Evolutionary conservation across 2,888 invertebrate species (phyloP).

Genomic region (Aphrophora alni): DNA sequence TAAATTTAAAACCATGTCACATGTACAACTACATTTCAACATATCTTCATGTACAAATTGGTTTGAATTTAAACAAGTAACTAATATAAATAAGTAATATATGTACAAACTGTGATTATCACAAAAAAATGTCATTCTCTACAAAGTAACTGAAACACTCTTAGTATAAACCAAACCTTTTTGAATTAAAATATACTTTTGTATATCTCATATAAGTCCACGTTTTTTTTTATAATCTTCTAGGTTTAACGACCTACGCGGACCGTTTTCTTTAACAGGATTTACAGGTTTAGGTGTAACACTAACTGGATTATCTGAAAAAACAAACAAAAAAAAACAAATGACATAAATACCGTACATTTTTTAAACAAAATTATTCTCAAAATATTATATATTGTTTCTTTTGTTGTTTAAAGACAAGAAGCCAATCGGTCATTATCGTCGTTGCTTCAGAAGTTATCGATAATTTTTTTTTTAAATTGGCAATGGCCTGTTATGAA

Average conservation of each 20-base stretch:
- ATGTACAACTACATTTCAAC: no score
- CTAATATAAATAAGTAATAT: neutral
- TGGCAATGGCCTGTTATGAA: no score
- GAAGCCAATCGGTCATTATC: no score
- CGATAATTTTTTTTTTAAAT: no score
- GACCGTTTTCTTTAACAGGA: slow-evolving; percentile 78
- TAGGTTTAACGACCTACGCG: slow-evolving; percentile 83
- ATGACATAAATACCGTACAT: no score
- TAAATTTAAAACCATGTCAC: no score
- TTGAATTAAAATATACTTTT: neutral
- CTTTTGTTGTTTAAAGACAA: no score
- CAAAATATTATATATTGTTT: no score
- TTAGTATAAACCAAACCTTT: neutral
- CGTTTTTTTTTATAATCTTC: slow-evolving; percentile 94
- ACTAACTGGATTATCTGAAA: slow-evolving; percentile 72
- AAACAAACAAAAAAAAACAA: slow-evolving; percentile 51
- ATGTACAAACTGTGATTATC: neutral
- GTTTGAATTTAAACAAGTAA: neutral
- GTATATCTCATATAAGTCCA: slow-evolving; percentile 74
- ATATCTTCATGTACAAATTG: neutral
- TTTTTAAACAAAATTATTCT: no score
- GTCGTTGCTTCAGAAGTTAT: no score
- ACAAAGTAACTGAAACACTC: neutral
- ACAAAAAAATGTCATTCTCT: neutral
- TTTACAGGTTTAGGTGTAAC: slow-evolving; percentile 75